Conservation (phyloP, 2,113 vertebrate species). For the Eclectus roratus region DNA sequence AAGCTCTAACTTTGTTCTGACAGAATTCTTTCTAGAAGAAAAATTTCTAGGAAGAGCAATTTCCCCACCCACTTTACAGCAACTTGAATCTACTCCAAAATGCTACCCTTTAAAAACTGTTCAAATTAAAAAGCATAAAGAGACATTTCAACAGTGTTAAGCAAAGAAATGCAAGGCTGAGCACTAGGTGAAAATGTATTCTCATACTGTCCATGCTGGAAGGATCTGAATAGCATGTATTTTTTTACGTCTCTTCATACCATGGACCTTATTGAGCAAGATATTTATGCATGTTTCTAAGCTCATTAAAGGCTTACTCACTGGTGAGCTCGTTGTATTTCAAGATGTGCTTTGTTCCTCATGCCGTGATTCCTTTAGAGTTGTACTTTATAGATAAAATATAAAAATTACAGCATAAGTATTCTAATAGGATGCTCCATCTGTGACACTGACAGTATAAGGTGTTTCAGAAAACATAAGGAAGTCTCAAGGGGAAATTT, state of each 20-base stretch:
- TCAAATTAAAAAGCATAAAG: background rate
- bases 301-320: constrained; percentile 36
- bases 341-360: background rate
- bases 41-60: background rate
- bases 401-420: background rate
- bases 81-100: background rate
- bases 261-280: background rate
- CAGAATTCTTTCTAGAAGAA: background rate
- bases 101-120: background rate
- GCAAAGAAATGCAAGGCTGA: background rate
- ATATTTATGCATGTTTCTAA: constrained; percentile 34
- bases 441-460: background rate
- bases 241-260: background rate
- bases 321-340: constrained; percentile 28
- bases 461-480: background rate
- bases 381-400: constrained; percentile 22
- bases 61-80: background rate
- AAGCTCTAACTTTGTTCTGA: background rate
- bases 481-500: background rate
- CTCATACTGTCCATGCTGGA: background rate
- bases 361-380: background rate
- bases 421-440: constrained; percentile 11
- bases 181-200: background rate
- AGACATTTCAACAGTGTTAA: background rate
- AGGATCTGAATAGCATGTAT: background rate